Evolutionary conservation across 92 coral and sea anemone genomes (phyloP), one percentile per base, ranked within the genome.

Genomic region (Metridium senile): DNA sequence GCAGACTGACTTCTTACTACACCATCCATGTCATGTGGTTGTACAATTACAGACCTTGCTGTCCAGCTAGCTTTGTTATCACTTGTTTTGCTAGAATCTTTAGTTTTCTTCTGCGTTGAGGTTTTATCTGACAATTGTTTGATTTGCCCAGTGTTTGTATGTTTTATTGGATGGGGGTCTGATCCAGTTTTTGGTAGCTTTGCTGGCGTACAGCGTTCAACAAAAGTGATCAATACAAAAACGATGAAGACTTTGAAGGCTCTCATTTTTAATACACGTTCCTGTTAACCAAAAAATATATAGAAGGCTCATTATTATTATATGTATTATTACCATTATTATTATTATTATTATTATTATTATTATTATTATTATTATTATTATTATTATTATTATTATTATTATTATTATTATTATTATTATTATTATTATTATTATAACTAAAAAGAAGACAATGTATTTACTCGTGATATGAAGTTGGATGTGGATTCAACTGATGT

Each of bases 21-120:
- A 11, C 65, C 76, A 45, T 18, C 66, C 21, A 33, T 25, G 13
- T 26, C 29, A 18, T 0, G 0, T 9, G 9, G 64, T 23, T 58
- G 76, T 9, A 72, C 76, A 1, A 72, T 72, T 9, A 72, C 76
- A 10, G 76, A 72, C 76, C 53, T 72, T 7, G 74, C 59, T 1
- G 74, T 30, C 46, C 43, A 70, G 18, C n/a, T 9, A 1, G 19
- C 33, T 19, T 51, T 53, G 17, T 73, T 73, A 58, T 54, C 51
- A 22, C 33, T 57, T 28, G 29, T 21, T 21, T 73, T 58, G 17
- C 35, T 27, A n/a, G 68, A 33, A 31, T 21, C 31, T 39, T 57
- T 71, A 25, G 0, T 30, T 28, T 71, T 27, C 26, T 1, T 10
- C 10, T 30, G 43, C 17, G 25, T 73, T 11, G 69, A 16, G 6